phyloP scores from a whole-genome alignment of 2,797 vertebrate species.

The Threskiornis aethiopicus region DNA sequence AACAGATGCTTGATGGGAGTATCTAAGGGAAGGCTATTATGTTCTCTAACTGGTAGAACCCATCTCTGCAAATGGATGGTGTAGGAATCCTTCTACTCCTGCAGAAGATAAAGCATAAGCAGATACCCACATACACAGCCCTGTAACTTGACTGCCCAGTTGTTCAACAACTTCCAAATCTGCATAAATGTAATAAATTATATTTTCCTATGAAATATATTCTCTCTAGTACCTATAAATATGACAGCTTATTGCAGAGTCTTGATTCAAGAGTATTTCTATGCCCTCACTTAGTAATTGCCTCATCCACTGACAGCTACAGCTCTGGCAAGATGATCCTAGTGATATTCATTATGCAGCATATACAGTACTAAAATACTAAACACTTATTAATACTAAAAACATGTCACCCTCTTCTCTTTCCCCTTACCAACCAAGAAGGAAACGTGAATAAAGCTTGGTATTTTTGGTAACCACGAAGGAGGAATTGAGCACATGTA shows the following conservation, averaged over 20 bases:
- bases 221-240: constrained; percentile 30
- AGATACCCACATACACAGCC: background rate
- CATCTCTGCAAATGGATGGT: background rate
- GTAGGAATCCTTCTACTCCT: background rate
- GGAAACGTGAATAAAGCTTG: background rate
- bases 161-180: constrained; percentile 42
- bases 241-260: constrained; percentile 17
- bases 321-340: background rate
- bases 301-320: constrained; percentile 11
- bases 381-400: background rate
- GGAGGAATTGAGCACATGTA: background rate
- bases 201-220: constrained; percentile 55
- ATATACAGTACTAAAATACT: background rate
- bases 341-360: background rate
- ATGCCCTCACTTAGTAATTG: constrained; percentile 23
- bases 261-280: constrained; percentile 53
- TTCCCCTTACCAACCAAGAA: background rate
- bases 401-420: background rate
- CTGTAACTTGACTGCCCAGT: background rate
- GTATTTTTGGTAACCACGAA: background rate
- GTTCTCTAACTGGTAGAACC: background rate
- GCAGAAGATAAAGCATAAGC: background rate
- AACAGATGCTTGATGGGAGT: background rate
- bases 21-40: background rate
- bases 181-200: constrained; percentile 19